Base-by-base conservation (phyloP, 2,113 vertebrate genomes). In the Esox niger region DNA sequence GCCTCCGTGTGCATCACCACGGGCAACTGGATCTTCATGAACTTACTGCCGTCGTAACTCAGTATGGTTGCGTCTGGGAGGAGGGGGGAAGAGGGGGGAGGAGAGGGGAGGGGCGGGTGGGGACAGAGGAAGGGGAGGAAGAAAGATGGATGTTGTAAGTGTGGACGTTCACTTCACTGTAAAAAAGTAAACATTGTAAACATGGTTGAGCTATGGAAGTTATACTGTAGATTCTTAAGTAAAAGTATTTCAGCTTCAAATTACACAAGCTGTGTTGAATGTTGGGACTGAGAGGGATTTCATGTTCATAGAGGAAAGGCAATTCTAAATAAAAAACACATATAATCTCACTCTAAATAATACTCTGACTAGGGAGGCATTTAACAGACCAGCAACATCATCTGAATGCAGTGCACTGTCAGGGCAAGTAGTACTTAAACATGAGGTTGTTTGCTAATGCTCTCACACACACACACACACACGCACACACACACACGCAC, bases 31-130 rank as follows among this genome's bases (percentile, higher is more conserved):
- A 99, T 95, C 86, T 99, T 99, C 97, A 99, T 98, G 69, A 98
- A 98, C 93, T 98, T 98, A 55, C 96, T 97, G 81, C 97, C 97
- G 23, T 98, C 97, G 0, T 98, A 99, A 82, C 96, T 98, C 81
- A 99, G 87, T 77, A 99, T 88, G 0, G 97, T 97, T 25, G 96
- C 97, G 81, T 99, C 97, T 99, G 81, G 9, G 61, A 68, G 70
- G 54, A 33, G 80, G 31, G 76, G 26, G 66, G 49, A 27, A 27
- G 23, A 33, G 26, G 21, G 49, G 26, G 26, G n/a, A 11, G 17
- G 26, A n/a, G 9, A 17, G 43, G 52, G 58, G 10, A 35, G 25
- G 23, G 47, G 20, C 38, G 43, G 25, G 26, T 26, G 54, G 11
- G 46, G 20, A n/a, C 13, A n/a, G 15, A 6, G 13, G 2, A 7